Evolutionary conservation across 2,797 vertebrate species (phyloP), one percentile per base, ranked within the genome.

Genomic region (Eleutherodactylus coqui): DNA sequence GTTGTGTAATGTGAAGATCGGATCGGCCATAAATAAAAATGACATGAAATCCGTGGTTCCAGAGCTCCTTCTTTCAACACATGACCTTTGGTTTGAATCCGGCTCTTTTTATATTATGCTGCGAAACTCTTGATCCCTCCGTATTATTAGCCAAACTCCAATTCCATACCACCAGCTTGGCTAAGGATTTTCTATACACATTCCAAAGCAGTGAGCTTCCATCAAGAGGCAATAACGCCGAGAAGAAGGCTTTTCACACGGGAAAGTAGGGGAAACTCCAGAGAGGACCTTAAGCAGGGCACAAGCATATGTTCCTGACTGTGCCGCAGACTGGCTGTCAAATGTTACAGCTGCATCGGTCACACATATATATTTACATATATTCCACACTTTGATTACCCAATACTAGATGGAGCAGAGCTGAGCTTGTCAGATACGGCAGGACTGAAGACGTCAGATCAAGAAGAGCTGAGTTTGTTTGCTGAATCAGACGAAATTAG

Each of bases 101-200:
- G 75, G 75, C 49, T 84, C 55, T 67, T 87, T 87, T 87, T 55
- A n/a, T 64, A 19, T 64, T 80, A 84, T 80, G 43, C 67, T 75
- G 70, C n/a, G 49, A 73, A 75, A 80, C 32, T 69, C 67, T 70
- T 87, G 79, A 87, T 87, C 86, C 86, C 86, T 55, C 53, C 7
- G 53, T 79, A 84, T 87, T 87, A 87, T 84, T 84, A 67, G 64
- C 79, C 85, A 86, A 77, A 83, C 82, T 84, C 69, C 82, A 27
- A 84, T 84, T 76, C 76, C 82, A 87, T 84, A 80, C 76, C 86
- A 84, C 86, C 86, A 87, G 86, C 86, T 84, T 87, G 86, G 86
- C 67, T 13, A 55, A 87, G 86, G 86, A 84, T 87, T 87, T 87
- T 36, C 82, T 87, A 27, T 51, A n/a, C 55, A 77, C 86, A 87